These are phyloP conservation scores for Catharus bicknelli DNA, from an alignment of 2,113 vertebrate genomes.

Conservation along the genomic window DNA sequence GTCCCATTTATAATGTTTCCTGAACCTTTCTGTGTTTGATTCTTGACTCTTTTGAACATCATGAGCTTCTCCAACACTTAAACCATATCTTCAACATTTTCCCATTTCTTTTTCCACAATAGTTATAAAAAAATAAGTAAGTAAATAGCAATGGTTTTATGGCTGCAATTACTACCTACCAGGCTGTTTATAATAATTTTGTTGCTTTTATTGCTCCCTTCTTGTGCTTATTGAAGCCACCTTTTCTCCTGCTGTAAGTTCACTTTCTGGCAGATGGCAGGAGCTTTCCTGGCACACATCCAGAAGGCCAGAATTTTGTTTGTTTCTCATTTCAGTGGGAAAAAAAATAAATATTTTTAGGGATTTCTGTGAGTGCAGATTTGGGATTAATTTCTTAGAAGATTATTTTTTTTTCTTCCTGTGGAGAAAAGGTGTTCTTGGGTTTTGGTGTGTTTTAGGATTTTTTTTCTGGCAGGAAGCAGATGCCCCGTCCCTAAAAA, in stretches of 20 bases:
- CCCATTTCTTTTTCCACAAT: background rate
- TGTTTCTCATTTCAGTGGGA: background rate
- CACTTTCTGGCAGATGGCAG: constrained; percentile 35
- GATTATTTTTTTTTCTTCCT: background rate
- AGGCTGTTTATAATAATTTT: constrained; percentile 38
- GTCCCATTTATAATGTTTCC: background rate
- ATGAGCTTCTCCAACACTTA: background rate
- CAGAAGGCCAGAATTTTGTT: constrained; percentile 6
- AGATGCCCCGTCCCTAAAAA: background rate
- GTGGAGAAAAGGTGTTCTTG: background rate
- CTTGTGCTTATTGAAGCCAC: constrained; percentile 41
- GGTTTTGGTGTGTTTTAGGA: background rate
- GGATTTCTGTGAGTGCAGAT: background rate
- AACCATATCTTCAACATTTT: background rate
- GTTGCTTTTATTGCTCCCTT: constrained; percentile 46
- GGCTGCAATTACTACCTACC: constrained; percentile 42
- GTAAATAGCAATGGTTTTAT: constrained; percentile 9
- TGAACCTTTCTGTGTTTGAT: background rate
- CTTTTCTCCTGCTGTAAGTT: constrained; percentile 22
- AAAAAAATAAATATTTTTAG: background rate
- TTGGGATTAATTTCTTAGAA: background rate
- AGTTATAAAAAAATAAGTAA: background rate
- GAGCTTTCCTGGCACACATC: constrained; percentile 1
- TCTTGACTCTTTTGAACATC: background rate
- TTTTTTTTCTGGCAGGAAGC: background rate